These are phyloP conservation scores for Pterocles gutturalis DNA, from an alignment of 2,113 vertebrate species.

Conservation along the genomic window DNA sequence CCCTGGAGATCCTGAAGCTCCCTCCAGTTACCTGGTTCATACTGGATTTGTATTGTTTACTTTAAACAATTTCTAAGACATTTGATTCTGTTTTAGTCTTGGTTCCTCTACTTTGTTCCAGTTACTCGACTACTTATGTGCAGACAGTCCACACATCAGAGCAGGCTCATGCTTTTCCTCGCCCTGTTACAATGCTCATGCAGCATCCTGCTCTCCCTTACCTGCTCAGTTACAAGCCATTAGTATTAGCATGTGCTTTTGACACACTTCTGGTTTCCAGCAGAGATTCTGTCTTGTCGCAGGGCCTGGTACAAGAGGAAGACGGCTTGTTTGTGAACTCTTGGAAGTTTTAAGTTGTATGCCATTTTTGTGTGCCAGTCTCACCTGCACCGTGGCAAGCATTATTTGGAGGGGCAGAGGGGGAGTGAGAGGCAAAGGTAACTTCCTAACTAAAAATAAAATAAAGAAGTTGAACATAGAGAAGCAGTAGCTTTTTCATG, in stretches of 20 bases:
- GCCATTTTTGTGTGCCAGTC: neutral
- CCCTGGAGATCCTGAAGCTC: neutral
- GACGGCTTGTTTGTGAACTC: neutral
- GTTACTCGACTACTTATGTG: neutral
- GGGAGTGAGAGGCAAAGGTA: neutral
- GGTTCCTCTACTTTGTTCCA: neutral
- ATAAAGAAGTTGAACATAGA: neutral
- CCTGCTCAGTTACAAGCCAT: neutral
- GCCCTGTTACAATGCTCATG: neutral
- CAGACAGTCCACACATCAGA: neutral
- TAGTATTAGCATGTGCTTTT: neutral
- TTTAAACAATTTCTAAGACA: neutral
- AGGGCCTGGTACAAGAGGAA: neutral
- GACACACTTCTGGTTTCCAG: neutral
- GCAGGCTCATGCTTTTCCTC: neutral
- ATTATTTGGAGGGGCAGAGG: fast-evolving
- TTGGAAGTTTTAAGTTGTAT: neutral
- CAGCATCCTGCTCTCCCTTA: neutral
- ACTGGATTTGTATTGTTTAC: neutral
- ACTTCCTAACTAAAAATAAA: neutral
- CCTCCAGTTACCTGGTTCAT: neutral
- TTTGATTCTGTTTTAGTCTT: neutral
- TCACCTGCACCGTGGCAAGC: neutral
- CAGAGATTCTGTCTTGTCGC: neutral
- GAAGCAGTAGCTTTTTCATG: neutral